A percentile compares a stretch with the other conserved stretches of the same genome.
These are phyloP conservation scores for Trissoscelio sp. DNA, from an alignment of 2,888 invertebrate species.

Conservation along the genomic window DNA sequence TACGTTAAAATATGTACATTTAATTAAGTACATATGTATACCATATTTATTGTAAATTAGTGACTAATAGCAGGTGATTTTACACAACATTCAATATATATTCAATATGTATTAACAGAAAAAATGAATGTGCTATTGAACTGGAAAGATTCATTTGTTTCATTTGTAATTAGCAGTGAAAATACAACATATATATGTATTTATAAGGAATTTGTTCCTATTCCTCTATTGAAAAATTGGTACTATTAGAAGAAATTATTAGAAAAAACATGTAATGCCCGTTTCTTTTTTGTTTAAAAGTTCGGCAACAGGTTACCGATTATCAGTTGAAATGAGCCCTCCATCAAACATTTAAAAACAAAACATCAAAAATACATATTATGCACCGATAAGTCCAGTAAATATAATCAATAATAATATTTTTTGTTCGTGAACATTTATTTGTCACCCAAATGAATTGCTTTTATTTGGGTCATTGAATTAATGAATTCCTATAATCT, in stretches of 20 bases:
- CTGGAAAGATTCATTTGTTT: background rate
- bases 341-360: background rate
- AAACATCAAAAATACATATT: background rate
- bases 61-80: background rate
- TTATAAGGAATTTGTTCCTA: no score
- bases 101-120: background rate
- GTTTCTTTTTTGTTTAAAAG: background rate
- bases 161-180: background rate
- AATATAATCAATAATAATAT: background rate
- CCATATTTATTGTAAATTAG: slow-evolving; percentile 57
- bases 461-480: background rate
- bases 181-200: background rate
- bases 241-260: background rate
- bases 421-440: no score
- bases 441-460: background rate
- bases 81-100: background rate
- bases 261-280: background rate
- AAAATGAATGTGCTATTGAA: background rate
- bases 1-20: slow-evolving; percentile 43
- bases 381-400: background rate
- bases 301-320: background rate
- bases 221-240: no score
- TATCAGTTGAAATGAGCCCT: background rate
- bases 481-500: background rate
- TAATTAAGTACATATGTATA: slow-evolving; percentile 28